Base-by-base conservation (phyloP, 2,888 invertebrate genomes). In the Gibbula magus region DNA sequence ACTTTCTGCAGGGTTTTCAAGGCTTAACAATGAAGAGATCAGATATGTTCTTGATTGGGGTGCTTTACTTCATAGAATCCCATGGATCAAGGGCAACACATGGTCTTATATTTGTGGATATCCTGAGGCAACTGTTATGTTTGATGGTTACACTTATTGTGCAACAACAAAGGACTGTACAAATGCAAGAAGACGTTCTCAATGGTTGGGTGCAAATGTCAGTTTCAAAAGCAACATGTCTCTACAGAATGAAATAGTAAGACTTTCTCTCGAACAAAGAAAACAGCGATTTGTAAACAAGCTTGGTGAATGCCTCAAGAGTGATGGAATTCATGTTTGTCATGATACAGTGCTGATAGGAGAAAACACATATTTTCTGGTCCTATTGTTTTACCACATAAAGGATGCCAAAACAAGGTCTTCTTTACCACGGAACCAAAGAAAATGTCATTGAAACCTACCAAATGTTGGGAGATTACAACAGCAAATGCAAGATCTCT, bases 351-450 rank as follows among this genome's bases (percentile, higher is more conserved):
- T 20, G 29, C 75, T 16, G 25, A n/a, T 81, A 4, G 77, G 79
- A 35, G 81, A 81, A 77, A 79, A 83, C 67, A 83, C 81, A 39
- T 81, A 83, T 74, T 13, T 83, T 5, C 75, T 83, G 2, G 77
- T 78, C 0, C 51, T 83, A 1, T 22, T 83, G 20, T 54, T 35
- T 32, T 78, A 75, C 52, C 35, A 79, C 39, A 13, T 45, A 1
- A 67, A 75, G 25, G 18, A 8, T 39, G 70, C 73, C 35, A 0
- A 1, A 0, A 53, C 81, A n/a, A n/a, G 22, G 20, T 16, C 25
- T n/a, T 76, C 53, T 25, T 54, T 76, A 25, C 51, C n/a, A n/a
- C n/a, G n/a, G n/a, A n/a, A n/a, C n/a, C n/a, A n/a, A n/a, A n/a
- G n/a, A n/a, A n/a, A n/a, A n/a, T n/a, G n/a, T n/a, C n/a, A n/a